Evolutionary conservation across 2,113 vertebrate genomes (phyloP), one percentile per base, ranked within the genome.

Genomic region (Ibidorhyncha struthersii): DNA sequence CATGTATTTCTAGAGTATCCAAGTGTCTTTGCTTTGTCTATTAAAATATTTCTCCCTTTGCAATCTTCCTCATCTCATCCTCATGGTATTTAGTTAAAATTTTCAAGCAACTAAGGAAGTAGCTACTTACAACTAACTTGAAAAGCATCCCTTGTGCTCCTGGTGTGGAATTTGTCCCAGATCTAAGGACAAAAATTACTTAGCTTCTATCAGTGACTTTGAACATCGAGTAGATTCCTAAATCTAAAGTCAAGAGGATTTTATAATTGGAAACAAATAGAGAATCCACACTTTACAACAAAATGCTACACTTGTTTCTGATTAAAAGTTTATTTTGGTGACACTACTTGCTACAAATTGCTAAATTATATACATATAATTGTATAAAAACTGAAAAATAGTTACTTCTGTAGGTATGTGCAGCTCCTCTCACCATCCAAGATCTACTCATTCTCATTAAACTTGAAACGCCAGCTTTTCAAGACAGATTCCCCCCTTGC

Each of bases 241-340:
- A 96, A 65, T 65, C 86, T 94, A 76, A 96, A 96, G 94, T 94
- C 86, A 96, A 96, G 95, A 93, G 62, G 73, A 93, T 82, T 89
- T 92, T 91, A 50, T 82, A 94, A 96, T 82, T 93, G 86, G 81
- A 91, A 93, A 87, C 49, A 1, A 94, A 91, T 23, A 89, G 56
- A 91, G 77, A 93, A 91, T 38, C 77, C 66, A 84, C 52, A 72
- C 69, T 91, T 84, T 52, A 84, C 43, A 76, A 91, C 67, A 89
- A 86, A 94, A 87, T 27, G 32, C 32, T 79, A 84, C 73, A 94
- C 89, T 86, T 93, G 89, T 67, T 91, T 89, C 77, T 43, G 81
- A 96, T 87, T 91, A 89, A 67, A 90, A 89, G 34, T 92, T 77
- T 62, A 77, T 79, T 91, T 93, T 84, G 61, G 72, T 52, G n/a